These are phyloP conservation scores for Cydia fagiglandana DNA, from an alignment of 1,140 invertebrate species.

Conservation along the genomic window DNA sequence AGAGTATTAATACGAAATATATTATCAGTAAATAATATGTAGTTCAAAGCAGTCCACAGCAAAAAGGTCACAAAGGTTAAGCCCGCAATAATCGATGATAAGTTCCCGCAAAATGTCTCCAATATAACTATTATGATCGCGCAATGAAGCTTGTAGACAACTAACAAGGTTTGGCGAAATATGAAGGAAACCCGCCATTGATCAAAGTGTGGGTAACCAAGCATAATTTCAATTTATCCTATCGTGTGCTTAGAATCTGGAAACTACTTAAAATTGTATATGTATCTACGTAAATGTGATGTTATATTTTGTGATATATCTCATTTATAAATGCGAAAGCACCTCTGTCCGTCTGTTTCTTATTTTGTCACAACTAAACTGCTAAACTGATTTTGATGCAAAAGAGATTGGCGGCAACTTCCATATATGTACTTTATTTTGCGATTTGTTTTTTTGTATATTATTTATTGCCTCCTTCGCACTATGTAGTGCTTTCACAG, in stretches of 20 bases:
- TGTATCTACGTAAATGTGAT: no score
- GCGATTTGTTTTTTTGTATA: no score
- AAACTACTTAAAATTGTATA: no score
- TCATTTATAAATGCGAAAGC: no score
- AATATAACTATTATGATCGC: constrained; percentile 21
- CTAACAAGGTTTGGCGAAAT: constrained; percentile 23
- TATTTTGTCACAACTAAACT: no score
- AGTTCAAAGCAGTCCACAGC: background rate
- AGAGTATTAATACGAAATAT: background rate
- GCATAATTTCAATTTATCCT: background rate
- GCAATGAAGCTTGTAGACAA: constrained; percentile 15
- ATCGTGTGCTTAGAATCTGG: background rate
- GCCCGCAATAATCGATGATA: constrained; percentile 4
- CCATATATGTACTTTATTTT: no score
- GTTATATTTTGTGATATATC: no score
- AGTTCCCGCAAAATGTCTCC: background rate
- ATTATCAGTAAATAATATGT: background rate
- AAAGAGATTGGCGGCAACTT: no score
- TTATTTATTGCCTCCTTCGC: no score
- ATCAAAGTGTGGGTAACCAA: constrained; percentile 19
- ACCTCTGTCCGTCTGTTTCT: no score
- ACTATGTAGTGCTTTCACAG: no score
- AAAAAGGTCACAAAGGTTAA: constrained; percentile 10
- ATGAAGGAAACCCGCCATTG: constrained; percentile 10
- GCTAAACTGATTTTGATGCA: no score